phyloP scores from a whole-genome alignment of 2,888 invertebrate genomes.

The Xanthorhoe spadicearia region DNA sequence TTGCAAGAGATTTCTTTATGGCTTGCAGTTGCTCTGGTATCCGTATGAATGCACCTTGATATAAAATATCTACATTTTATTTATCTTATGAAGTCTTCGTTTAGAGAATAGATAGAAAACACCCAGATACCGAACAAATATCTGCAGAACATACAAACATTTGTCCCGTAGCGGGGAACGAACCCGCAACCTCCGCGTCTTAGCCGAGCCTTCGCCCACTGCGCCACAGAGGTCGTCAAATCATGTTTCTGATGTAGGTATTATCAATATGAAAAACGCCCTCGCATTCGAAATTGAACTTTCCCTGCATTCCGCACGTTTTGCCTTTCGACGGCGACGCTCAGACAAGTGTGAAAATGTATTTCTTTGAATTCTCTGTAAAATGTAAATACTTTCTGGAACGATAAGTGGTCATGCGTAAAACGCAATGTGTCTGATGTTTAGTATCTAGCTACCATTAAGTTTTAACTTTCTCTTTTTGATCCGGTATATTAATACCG shows the following conservation, averaged over 20 bases:
- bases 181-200: no score
- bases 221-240: no score
- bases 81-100: no score
- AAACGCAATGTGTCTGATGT: background rate
- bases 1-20: constrained; percentile 22
- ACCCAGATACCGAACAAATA: no score
- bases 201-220: no score
- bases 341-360: background rate
- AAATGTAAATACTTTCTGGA: background rate
- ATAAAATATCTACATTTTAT: background rate
- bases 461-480: no score
- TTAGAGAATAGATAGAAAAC: no score
- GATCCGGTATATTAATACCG: no score
- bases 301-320: constrained; percentile 1
- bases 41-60: background rate
- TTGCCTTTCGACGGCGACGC: background rate
- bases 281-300: background rate
- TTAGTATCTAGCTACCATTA: no score
- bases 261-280: background rate
- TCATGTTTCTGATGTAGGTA: background rate
- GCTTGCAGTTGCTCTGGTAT: constrained; percentile 8
- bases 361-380: background rate
- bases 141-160: no score
- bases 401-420: background rate
- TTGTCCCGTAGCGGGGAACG: no score